Evolutionary conservation across 37 sponge, comb jelly and placozoan species (phyloP), one percentile per base, ranked within the genome.

Genomic region (Ephydatia muelleri): DNA sequence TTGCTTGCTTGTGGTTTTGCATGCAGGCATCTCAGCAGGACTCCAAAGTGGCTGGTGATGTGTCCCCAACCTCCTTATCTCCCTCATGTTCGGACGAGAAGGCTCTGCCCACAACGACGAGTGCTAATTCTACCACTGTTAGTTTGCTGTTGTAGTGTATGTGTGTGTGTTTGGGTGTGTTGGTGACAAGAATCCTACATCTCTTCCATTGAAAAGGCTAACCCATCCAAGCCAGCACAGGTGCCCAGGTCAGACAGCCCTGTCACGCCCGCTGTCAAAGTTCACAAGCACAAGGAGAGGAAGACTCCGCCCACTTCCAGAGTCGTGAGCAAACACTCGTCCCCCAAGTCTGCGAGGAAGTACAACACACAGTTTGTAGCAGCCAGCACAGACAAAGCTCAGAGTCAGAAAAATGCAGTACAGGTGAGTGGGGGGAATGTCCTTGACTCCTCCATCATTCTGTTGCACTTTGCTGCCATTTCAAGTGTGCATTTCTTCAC

Each of bases 271-370:
- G 57, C 57, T 19, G 57, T 57, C 57, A 57, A 57, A 57, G 57
- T 14, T 57, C 16, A 57, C 19, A 57, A 57, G 57, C 19, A 57
- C 57, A 57, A 57, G 57, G 57, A 57, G 57, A 14, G 57, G 16
- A 57, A 57, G 57, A 57, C 57, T 14, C 57, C 57, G 57, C 57
- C 57, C 57, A 57, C 57, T 19, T 57, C 57, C 1, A 57, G 16
- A 14, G 16, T 57, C 19, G 16, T 21, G 16, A 57, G 19, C 12
- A 57, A 11, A 21, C 57, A 57, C 57, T 57, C n/a, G n/a, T n/a
- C 57, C 78, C 32, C 39, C 78, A 77, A 75, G 68, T n/a, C 40
- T 66, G 6, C 64, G 5, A 27, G 79, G n/a, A 27, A 35, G 31
- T 35, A 27, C 81, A 32, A 68, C 66, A 40, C 72, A 71, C 6